Conservation (phyloP, 2,888 invertebrate genomes). For the Nyleta sp. region DNA sequence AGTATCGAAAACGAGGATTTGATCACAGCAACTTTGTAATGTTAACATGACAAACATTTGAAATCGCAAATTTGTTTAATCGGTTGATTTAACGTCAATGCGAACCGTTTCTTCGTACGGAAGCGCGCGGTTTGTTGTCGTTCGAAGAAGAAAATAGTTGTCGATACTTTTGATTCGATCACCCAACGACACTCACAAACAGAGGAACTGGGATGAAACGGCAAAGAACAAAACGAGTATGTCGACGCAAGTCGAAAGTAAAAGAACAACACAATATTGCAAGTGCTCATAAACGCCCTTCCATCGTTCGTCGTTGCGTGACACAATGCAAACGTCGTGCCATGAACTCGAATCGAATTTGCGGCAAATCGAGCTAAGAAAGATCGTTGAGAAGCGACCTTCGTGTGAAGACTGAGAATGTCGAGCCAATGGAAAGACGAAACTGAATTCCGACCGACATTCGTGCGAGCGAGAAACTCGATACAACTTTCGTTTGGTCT, state of each 20-base stretch:
- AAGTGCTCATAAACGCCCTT: conserved; percentile 42
- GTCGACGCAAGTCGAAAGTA: conserved; percentile 46
- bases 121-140: no score
- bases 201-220: conserved; percentile 11
- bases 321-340: conserved; percentile 42
- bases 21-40: no score
- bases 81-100: no score
- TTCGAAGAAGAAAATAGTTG: background rate
- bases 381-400: conserved; percentile 31
- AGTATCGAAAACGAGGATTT: no score
- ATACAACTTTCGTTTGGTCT: conserved; percentile 22
- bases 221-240: conserved; percentile 19
- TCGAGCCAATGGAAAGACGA: conserved; percentile 25
- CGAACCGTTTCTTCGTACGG: no score
- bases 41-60: no score
- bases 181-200: conserved; percentile 11
- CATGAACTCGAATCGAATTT: conserved; percentile 33
- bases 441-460: conserved; percentile 34
- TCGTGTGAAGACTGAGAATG: conserved; percentile 32
- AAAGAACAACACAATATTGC: conserved; percentile 38
- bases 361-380: conserved; percentile 40
- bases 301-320: conserved; percentile 32
- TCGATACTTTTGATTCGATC: conserved; percentile 23
- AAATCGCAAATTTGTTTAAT: no score
- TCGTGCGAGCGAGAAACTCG: conserved; percentile 26